A percentile compares a stretch with the other conserved stretches of the same genome.
phyloP scores from a whole-genome alignment of 2,888 invertebrate species.

The Nomada ferruginata region DNA sequence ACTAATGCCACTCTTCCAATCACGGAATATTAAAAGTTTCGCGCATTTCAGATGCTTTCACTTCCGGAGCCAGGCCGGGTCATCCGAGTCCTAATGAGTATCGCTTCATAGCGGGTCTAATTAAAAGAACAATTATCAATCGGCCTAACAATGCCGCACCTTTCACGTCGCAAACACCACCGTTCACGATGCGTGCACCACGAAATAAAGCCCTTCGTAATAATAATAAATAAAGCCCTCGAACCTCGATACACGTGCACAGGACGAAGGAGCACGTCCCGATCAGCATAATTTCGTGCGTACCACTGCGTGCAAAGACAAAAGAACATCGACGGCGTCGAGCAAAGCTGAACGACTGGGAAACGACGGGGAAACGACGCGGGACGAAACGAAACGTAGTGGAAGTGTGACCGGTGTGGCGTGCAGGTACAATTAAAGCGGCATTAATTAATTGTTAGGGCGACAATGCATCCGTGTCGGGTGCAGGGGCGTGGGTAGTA shows the following conservation, averaged over 20 bases:
- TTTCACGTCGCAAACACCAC: constrained; percentile 10
- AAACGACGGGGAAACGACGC: background rate
- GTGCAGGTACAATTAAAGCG: constrained; percentile 75
- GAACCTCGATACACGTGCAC: background rate
- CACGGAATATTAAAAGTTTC: background rate
- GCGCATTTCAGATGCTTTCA: background rate
- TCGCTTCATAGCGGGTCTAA: constrained; percentile 7
- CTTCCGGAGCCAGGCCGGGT: background rate
- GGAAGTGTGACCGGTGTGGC: constrained; percentile 49
- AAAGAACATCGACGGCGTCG: constrained; percentile 1
- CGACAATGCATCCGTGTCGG: constrained; percentile 74
- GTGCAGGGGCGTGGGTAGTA: constrained; percentile 42
- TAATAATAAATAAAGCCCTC: constrained; percentile 28
- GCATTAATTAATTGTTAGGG: constrained; percentile 80
- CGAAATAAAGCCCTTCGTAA: constrained; percentile 29
- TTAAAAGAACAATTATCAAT: constrained; percentile 58
- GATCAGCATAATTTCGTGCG: constrained; percentile 59
- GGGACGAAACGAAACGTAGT: constrained; percentile 10
- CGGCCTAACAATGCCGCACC: constrained; percentile 33
- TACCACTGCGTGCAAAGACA: constrained; percentile 43
- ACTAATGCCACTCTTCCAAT: no score
- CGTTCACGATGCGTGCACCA: constrained; percentile 6
- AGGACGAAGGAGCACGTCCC: constrained; percentile 16
- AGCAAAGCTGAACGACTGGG: background rate
- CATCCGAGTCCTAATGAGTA: constrained; percentile 7